Evolutionary conservation across 2,113 vertebrate genomes (phyloP).

Genomic region (Scopus umbretta): DNA sequence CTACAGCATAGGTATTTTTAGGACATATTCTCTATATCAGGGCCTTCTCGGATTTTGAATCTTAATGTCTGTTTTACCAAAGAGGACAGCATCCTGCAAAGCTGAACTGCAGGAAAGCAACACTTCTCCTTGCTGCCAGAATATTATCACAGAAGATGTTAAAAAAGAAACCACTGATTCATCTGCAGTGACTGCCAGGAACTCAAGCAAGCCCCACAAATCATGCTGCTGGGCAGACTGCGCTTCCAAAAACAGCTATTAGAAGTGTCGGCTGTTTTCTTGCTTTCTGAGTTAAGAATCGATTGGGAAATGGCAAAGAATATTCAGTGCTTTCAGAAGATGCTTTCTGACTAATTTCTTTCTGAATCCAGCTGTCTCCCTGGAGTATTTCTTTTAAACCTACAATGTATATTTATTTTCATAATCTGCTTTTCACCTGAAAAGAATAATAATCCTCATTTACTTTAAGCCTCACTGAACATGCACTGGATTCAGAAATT

Average conservation of each 20-base stretch:
- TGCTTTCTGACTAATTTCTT: slow-evolving; percentile 47
- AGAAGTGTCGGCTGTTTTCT: slow-evolving; percentile 30
- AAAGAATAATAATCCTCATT: slow-evolving; percentile 48
- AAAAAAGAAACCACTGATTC: slow-evolving; percentile 56
- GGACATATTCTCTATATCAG: background rate
- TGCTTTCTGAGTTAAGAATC: slow-evolving; percentile 48
- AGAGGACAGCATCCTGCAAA: background rate
- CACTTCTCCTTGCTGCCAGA: background rate
- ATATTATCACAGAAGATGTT: slow-evolving; percentile 49
- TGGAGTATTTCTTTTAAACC: background rate
- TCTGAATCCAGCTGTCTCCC: background rate
- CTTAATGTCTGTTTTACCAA: background rate
- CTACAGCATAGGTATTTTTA: background rate
- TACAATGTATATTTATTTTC: slow-evolving; percentile 18
- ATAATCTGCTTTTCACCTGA: slow-evolving; percentile 56
- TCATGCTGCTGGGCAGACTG: slow-evolving; percentile 20
- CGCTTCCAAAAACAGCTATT: slow-evolving; percentile 27
- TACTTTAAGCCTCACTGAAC: slow-evolving; percentile 50
- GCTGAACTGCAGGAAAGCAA: background rate
- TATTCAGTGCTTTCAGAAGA: slow-evolving; percentile 36
- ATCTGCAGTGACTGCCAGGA: slow-evolving; percentile 54
- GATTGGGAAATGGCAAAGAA: slow-evolving; percentile 46
- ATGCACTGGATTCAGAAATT: slow-evolving; percentile 35
- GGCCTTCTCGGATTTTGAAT: background rate
- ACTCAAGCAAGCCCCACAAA: slow-evolving; percentile 44